Evolutionary conservation across 2,797 vertebrate species (phyloP).

Genomic region (Hoplostethus atlanticus): DNA sequence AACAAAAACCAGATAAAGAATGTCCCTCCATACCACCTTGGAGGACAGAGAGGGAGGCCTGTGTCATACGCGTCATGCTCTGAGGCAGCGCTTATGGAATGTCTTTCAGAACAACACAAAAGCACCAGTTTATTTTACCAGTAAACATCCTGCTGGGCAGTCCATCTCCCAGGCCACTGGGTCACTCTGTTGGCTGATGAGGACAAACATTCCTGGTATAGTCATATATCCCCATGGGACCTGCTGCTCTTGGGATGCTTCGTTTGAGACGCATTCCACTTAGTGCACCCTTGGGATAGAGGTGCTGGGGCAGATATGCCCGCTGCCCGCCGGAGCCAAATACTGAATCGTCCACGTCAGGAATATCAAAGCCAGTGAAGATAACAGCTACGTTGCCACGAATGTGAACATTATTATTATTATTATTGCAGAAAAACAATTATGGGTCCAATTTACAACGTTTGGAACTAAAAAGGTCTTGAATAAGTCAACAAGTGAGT

Average conservation of each 20-base stretch:
- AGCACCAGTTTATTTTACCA: conserved; percentile 56
- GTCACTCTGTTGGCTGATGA: neutral
- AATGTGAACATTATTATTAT: neutral
- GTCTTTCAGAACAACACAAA: conserved; percentile 45
- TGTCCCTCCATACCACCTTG: neutral
- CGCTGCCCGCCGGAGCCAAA: neutral
- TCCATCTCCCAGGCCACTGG: conserved; percentile 19
- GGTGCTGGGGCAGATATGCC: neutral
- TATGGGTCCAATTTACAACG: neutral
- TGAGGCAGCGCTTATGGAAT: conserved; percentile 44
- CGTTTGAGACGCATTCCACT: neutral
- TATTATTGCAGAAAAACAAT: neutral
- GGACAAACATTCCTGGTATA: conserved; percentile 34
- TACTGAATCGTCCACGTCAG: neutral
- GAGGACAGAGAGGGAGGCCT: conserved; percentile 27
- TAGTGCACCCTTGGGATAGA: neutral
- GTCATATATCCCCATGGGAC: conserved; percentile 8
- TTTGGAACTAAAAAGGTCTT: neutral
- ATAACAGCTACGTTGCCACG: neutral
- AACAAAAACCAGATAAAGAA: neutral
- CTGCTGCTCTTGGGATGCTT: conserved; percentile 2
- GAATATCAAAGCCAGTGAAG: neutral
- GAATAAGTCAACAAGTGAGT: neutral
- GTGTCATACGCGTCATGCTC: neutral
- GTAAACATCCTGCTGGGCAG: conserved; percentile 59